These are phyloP conservation scores for Thalpophila matura DNA, from an alignment of 2,888 invertebrate genomes.

Conservation along the genomic window DNA sequence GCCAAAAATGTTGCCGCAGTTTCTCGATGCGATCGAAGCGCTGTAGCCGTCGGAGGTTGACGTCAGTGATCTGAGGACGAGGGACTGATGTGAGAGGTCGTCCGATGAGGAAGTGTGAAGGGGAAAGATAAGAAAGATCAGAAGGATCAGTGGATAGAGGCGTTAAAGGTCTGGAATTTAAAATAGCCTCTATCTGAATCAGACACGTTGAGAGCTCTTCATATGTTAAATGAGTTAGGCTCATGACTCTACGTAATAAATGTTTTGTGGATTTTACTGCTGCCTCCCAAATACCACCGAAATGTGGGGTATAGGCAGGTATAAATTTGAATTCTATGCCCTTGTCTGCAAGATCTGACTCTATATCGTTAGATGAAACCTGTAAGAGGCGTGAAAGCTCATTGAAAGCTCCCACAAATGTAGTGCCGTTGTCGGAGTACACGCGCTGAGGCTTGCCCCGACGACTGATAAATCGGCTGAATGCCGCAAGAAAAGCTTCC, in stretches of 20 bases:
- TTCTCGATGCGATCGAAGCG: slow-evolving; percentile 1
- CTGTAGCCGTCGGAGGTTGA: slow-evolving; percentile 4
- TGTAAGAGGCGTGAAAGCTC: slow-evolving; percentile 36
- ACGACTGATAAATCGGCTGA: slow-evolving; percentile 53
- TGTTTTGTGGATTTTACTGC: not conserved
- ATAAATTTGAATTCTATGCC: slow-evolving; percentile 36
- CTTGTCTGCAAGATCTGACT: slow-evolving; percentile 18
- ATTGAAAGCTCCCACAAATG: slow-evolving; percentile 53
- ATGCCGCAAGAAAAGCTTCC: slow-evolving; percentile 53
- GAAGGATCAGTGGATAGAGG: slow-evolving; percentile 17
- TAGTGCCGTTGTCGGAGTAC: slow-evolving; percentile 54
- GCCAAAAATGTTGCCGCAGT: not conserved
- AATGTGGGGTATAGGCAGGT: slow-evolving; percentile 41
- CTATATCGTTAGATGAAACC: not conserved
- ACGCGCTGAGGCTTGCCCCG: slow-evolving; percentile 50
- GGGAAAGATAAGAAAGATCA: slow-evolving; percentile 11
- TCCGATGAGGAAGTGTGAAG: not conserved
- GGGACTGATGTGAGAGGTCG: slow-evolving; percentile 9
- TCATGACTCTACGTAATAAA: no score
- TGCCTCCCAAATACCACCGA: slow-evolving; percentile 4
- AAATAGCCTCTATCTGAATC: no score
- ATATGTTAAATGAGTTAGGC: no score
- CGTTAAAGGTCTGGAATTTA: no score
- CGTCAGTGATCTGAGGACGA: slow-evolving; percentile 4
- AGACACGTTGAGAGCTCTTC: no score